A percentile compares a stretch with the other conserved stretches of the same genome.
Evolutionary conservation across 2,797 vertebrate genomes (phyloP).

Genomic region (Oryzias sinensis): DNA sequence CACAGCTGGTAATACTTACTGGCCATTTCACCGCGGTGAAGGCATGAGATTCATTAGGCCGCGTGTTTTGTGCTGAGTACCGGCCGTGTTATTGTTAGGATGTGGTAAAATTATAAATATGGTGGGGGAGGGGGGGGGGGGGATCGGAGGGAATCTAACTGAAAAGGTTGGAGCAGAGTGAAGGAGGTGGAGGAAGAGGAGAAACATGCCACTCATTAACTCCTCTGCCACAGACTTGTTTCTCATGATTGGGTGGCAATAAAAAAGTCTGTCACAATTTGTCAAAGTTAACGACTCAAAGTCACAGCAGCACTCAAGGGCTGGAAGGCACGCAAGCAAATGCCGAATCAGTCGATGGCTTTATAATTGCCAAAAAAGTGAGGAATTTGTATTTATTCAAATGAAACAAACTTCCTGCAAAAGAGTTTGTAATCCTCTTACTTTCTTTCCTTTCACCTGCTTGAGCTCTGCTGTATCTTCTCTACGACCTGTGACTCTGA

Average conservation of each 20-base stretch:
- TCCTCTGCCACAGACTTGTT: conserved; percentile 83
- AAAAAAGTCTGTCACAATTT: conserved; percentile 82
- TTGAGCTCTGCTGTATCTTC: conserved; percentile 57
- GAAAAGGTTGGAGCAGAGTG: conserved; percentile 66
- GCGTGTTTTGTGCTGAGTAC: conserved; percentile 94
- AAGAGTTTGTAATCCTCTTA: conserved; percentile 50
- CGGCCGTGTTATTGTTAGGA: conserved; percentile 99
- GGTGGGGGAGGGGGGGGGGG: conserved; percentile 76
- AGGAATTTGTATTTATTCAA: conserved; percentile 59
- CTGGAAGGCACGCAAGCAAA: conserved; percentile 67
- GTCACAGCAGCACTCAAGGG: conserved; percentile 58
- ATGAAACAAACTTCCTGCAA: conserved; percentile 67
- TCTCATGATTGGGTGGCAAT: conserved; percentile 75
- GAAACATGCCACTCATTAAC: conserved; percentile 90
- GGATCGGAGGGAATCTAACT: conserved; percentile 78
- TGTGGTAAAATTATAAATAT: conserved; percentile 99
- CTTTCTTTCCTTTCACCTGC: conserved; percentile 39
- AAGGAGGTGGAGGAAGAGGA: conserved; percentile 58
- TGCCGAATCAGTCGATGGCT: conserved; percentile 70
- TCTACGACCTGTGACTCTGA: conserved; percentile 78
- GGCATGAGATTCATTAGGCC: conserved; percentile 97
- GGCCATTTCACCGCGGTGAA: conserved; percentile 88
- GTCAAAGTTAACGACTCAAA: conserved; percentile 87
- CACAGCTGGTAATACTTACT: conserved; percentile 99
- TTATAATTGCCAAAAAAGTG: conserved; percentile 70